Percentiles rank a stretch among this genome's conserved stretches.
These are phyloP conservation scores for Aphaenogaster ashmeadi DNA, from an alignment of 1,140 invertebrate species.

Conservation along the genomic window DNA sequence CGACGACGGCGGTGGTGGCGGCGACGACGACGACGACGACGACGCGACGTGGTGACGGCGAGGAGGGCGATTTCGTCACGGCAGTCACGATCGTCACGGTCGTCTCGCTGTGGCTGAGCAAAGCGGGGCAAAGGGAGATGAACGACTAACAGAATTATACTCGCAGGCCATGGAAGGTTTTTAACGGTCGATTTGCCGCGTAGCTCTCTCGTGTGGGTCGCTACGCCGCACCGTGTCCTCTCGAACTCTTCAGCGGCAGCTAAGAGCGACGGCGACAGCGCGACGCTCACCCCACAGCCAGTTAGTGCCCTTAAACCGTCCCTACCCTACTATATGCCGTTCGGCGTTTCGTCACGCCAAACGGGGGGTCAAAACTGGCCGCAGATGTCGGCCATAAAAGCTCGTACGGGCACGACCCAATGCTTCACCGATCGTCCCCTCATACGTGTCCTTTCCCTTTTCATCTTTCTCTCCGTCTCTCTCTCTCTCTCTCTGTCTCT, in stretches of 20 bases:
- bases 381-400: constrained; percentile 86
- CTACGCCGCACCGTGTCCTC: constrained; percentile 36
- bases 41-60: constrained; percentile 51
- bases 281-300: constrained; percentile 74
- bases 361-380: constrained; percentile 85
- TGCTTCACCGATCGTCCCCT: constrained; percentile 37
- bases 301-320: constrained; percentile 78
- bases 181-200: constrained; percentile 86
- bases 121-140: not conserved
- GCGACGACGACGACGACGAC: constrained; percentile 22
- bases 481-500: constrained; percentile 51
- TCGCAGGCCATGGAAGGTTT: constrained; percentile 80
- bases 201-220: constrained; percentile 38
- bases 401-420: constrained; percentile 67
- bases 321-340: constrained; percentile 71
- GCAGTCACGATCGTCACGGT: constrained; percentile 70
- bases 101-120: constrained; percentile 53
- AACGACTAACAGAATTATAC: constrained; percentile 85
- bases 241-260: constrained; percentile 45
- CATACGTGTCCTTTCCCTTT: constrained; percentile 47
- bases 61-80: constrained; percentile 73
- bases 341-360: constrained; percentile 84
- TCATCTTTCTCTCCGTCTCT: constrained; percentile 45
- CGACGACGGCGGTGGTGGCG: not conserved
- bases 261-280: constrained; percentile 50